These are phyloP conservation scores for Huso huso DNA, from an alignment of 2,797 vertebrate genomes.

Conservation along the genomic window DNA sequence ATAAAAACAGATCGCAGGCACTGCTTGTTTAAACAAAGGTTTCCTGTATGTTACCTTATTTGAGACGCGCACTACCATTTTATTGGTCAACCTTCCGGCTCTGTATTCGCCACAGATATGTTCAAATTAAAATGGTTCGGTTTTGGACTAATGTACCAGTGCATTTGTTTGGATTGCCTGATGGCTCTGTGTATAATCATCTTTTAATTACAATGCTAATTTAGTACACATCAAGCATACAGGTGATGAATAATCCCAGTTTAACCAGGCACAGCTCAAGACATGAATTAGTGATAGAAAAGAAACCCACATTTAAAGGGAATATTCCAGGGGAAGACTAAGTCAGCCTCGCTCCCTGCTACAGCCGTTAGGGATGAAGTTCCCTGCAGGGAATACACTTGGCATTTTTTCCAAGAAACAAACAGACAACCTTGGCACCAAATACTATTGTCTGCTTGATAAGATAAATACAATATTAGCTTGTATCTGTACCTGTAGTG, in stretches of 20 bases:
- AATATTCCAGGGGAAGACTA: background rate
- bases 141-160: background rate
- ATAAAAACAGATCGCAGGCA: background rate
- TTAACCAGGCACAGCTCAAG: background rate
- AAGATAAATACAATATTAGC: background rate
- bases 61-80: too few species aligned
- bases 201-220: constrained; percentile 7
- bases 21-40: background rate
- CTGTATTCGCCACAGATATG: background rate
- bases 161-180: background rate
- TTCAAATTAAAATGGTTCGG: background rate
- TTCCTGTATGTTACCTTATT: background rate
- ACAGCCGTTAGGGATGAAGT: background rate
- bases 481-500: background rate
- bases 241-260: constrained; percentile 1
- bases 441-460: background rate
- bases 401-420: background rate
- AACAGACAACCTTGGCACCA: background rate
- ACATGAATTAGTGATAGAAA: constrained; percentile 2
- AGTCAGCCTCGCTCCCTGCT: background rate
- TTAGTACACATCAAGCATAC: background rate
- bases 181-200: background rate
- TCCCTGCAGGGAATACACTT: background rate
- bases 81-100: too few species aligned
- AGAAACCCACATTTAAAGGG: background rate